phyloP scores from a whole-genome alignment of 1,140 invertebrate species.

The Trigoniulus corallinus region DNA sequence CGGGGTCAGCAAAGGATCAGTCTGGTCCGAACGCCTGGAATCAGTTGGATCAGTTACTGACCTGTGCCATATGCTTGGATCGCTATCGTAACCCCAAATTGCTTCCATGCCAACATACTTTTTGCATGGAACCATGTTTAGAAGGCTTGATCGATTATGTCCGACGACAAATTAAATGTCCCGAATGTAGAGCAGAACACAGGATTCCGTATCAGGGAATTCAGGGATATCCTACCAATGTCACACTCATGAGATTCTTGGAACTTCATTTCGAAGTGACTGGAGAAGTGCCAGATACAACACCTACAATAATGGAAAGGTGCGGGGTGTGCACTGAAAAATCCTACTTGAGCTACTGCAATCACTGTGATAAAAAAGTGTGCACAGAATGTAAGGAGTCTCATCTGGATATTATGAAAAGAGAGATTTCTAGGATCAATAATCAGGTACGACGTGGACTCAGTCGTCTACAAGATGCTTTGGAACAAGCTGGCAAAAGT shows the following conservation, averaged over 20 bases:
- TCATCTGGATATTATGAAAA: conserved; percentile 84
- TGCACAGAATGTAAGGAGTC: conserved; percentile 76
- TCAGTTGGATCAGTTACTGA: conserved; percentile 92
- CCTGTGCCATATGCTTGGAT: conserved; percentile 95
- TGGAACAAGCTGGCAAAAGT: conserved; percentile 68
- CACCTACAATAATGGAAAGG: conserved; percentile 38
- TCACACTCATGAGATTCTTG: conserved; percentile 84
- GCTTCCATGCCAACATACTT: conserved; percentile 97
- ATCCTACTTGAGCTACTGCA: conserved; percentile 68
- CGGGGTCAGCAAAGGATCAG: background rate
- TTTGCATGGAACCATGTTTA: conserved; percentile 96
- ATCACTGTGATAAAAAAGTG: conserved; percentile 86
- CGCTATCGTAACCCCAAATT: conserved; percentile 92
- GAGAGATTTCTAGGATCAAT: conserved; percentile 85
- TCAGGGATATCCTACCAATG: conserved; percentile 88
- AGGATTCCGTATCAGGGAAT: conserved; percentile 90
- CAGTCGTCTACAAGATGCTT: conserved; percentile 67
- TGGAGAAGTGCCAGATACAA: conserved; percentile 73
- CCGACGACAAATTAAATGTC: conserved; percentile 89
- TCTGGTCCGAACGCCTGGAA: conserved; percentile 15
- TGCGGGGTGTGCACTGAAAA: conserved; percentile 79
- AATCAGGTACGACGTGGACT: conserved; percentile 74
- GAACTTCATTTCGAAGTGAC: conserved; percentile 89
- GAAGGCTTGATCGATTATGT: conserved; percentile 92
- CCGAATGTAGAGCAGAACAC: conserved; percentile 95